Evolutionary conservation across 2,888 invertebrate genomes (phyloP).

Genomic region (Brachyptera putata): DNA sequence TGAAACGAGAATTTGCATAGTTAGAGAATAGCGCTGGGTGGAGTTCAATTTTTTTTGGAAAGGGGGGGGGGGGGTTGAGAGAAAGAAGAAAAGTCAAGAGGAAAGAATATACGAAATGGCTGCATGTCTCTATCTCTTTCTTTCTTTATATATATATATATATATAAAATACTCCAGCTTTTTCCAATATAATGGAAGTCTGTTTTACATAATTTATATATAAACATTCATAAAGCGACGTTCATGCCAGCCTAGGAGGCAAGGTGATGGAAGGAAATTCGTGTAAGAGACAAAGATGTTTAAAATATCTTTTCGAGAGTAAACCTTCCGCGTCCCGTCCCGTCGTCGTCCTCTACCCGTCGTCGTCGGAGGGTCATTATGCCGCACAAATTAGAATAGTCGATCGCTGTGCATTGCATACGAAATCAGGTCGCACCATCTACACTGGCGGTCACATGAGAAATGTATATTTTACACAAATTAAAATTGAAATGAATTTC

Average conservation of each 20-base stretch:
- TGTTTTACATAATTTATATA: conserved; percentile 35
- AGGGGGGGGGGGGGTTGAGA: too few species aligned
- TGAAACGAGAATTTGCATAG: conserved; percentile 34
- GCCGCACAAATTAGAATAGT: conserved; percentile 20
- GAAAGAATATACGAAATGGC: conserved; percentile 31
- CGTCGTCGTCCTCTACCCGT: not conserved
- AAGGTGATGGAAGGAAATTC: conserved; percentile 22
- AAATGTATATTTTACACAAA: too few species aligned
- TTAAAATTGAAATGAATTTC: too few species aligned
- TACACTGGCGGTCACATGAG: too few species aligned
- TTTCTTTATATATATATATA: too few species aligned
- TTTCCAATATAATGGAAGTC: conserved; percentile 33
- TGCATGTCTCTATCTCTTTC: conserved; percentile 24
- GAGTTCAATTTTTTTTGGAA: too few species aligned
- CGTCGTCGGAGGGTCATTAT: conserved; percentile 18
- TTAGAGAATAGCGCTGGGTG: conserved; percentile 27
- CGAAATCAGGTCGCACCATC: not conserved
- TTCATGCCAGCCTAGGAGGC: conserved; percentile 6
- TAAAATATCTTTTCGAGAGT: conserved; percentile 15
- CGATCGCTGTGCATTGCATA: conserved; percentile 8
- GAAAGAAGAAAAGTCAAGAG: conserved; percentile 29
- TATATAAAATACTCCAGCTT: conserved; percentile 24
- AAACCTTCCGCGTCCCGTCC: too few species aligned
- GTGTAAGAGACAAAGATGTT: conserved; percentile 23
- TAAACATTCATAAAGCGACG: conserved; percentile 34